Base-by-base conservation (phyloP, 2,888 invertebrate species). In the Drosophila stalkeri region DNA sequence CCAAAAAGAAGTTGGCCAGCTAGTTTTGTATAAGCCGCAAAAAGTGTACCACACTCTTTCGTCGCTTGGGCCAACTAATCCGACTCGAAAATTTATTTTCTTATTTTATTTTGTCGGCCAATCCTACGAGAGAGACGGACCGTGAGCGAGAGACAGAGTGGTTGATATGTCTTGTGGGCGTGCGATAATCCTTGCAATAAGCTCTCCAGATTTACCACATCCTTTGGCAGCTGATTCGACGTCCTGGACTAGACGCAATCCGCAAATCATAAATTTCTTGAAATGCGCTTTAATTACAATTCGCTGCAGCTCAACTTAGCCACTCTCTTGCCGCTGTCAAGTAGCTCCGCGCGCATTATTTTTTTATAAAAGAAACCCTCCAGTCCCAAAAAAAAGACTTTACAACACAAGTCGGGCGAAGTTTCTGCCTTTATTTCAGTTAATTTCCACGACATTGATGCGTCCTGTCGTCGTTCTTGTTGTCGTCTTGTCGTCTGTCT, bases 381-480 rank as follows among this genome's bases (percentile, higher is more conserved):
- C 20, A 60, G 69, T 46, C 61, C 31, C 52, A 57, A 52, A 47
- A 35, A 72, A 49, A n/a, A n/a, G 68, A 69, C 59, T 65, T 69
- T 35, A 33, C 46, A 64, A 54, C 72, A 47, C 43, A 56, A 72
- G 80, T 73, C 75, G 64, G 39, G 60, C 64, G 74, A 76, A 81
- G 75, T 83, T 72, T 68, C 71, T 65, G 79, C 84, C 81, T 83
- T 84, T 89, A 77, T 86, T 86, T 86, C 89, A 89, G 89, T 87
- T 86, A 89, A 86, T 86, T 86, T 89, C 74, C 85, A 72, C 88
- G 77, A 86, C 89, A 86, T 87, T 89, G 89, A 89, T 87, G 89
- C 61, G 66, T 63, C 52, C 77, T 69, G 80, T 80, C 75, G 75
- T 72, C 80, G 51, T 65, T 41, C 47, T 57, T 52, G 64, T 54